phyloP scores from a whole-genome alignment of 2,888 invertebrate genomes.

The Sesia apiformis region DNA sequence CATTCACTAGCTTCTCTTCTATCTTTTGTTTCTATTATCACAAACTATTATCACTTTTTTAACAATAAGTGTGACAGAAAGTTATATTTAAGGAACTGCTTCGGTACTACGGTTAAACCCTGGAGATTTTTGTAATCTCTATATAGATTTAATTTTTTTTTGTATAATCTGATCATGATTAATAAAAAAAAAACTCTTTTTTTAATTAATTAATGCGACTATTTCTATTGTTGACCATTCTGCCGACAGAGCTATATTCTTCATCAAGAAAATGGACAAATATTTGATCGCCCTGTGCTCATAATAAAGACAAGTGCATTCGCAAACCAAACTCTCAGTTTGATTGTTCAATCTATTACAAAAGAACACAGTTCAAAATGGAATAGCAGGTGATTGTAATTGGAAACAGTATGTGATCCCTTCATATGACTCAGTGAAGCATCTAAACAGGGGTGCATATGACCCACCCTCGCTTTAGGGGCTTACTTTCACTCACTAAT shows the following conservation, averaged over 20 bases:
- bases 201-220: too few species aligned
- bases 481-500: slow-evolving; percentile 42
- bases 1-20: too few species aligned
- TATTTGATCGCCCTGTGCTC: slow-evolving; percentile 36
- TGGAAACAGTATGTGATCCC: slow-evolving; percentile 13
- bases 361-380: background rate
- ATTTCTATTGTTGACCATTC: too few species aligned
- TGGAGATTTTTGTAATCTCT: too few species aligned
- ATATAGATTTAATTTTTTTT: too few species aligned
- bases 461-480: slow-evolving; percentile 34
- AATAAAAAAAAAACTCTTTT: too few species aligned
- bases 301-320: slow-evolving; percentile 26
- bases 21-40: too few species aligned
- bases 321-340: slow-evolving; percentile 10
- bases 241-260: slow-evolving; percentile 7
- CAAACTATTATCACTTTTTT: too few species aligned
- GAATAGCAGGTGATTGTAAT: background rate
- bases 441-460: slow-evolving; percentile 29
- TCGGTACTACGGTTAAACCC: too few species aligned
- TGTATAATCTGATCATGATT: too few species aligned
- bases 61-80: too few species aligned
- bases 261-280: slow-evolving; percentile 51
- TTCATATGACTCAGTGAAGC: slow-evolving; percentile 42
- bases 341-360: background rate
- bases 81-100: too few species aligned